phyloP scores from a whole-genome alignment of 2,888 invertebrate species.

The Julus scanicus region DNA sequence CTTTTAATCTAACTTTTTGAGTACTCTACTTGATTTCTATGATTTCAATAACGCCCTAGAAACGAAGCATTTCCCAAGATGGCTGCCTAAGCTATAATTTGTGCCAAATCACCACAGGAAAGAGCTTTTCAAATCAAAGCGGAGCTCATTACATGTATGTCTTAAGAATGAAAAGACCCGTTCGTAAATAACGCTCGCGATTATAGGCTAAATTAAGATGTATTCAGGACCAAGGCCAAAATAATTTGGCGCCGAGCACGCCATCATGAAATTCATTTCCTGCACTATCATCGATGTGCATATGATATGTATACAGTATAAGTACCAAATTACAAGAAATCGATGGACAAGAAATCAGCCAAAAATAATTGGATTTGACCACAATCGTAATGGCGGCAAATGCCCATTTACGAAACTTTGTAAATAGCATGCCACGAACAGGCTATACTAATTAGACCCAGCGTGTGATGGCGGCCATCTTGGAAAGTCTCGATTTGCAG shows the following conservation, averaged over 20 bases:
- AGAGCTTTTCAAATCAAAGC: not conserved
- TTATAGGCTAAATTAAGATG: conserved; percentile 15
- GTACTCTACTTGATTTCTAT: too few species aligned
- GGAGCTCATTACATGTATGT: not conserved
- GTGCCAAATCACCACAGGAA: not conserved
- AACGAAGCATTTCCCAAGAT: not conserved
- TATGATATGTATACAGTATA: not conserved
- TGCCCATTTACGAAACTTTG: not conserved
- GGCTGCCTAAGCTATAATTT: not conserved
- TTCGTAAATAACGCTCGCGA: not conserved
- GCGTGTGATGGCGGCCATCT: not conserved
- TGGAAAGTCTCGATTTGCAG: not conserved
- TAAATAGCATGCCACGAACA: not conserved
- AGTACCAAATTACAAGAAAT: not conserved
- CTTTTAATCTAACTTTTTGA: too few species aligned
- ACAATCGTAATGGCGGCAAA: not conserved
- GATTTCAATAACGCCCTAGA: not conserved
- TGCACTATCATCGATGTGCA: not conserved
- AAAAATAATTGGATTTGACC: conserved; percentile 29
- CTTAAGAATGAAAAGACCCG: not conserved
- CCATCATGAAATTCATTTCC: not conserved
- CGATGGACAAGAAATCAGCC: conserved; percentile 14
- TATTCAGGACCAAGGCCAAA: not conserved
- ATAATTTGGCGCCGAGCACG: not conserved
- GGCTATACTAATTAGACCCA: not conserved